These are phyloP conservation scores for Nestor notabilis DNA, from an alignment of 2,113 vertebrate genomes.

Conservation along the genomic window DNA sequence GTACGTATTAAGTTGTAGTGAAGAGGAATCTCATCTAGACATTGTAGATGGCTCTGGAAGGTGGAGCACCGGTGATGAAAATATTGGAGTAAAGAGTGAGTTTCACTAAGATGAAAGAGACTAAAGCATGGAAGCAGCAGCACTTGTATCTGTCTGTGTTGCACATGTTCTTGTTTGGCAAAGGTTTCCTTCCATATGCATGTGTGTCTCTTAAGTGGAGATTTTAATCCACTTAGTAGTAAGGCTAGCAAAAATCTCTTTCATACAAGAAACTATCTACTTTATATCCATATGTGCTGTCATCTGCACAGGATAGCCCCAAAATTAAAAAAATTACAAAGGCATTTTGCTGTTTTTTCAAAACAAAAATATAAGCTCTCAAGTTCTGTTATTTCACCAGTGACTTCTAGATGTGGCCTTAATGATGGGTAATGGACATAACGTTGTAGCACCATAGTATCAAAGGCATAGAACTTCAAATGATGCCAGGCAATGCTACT, in stretches of 20 bases:
- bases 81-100: neutral
- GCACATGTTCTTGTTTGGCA: neutral
- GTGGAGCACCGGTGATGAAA: neutral
- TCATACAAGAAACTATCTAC: neutral
- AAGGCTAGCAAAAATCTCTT: neutral
- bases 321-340: neutral
- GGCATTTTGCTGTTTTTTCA: neutral
- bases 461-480: neutral
- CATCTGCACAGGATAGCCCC: neutral
- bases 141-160: neutral
- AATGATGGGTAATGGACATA: neutral
- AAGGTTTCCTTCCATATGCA: neutral
- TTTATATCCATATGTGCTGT: neutral
- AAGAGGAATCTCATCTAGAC: neutral
- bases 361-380: neutral
- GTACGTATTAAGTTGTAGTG: neutral
- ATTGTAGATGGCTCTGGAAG: neutral
- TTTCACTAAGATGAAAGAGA: neutral
- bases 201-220: neutral
- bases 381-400: neutral
- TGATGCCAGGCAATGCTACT: accelerated
- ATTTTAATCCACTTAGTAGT: neutral
- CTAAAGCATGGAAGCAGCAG: neutral
- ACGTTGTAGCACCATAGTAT: accelerated
- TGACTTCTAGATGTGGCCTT: neutral